Conservation (phyloP, 2,113 vertebrate species). For the Gasterosteus nipponicus region DNA sequence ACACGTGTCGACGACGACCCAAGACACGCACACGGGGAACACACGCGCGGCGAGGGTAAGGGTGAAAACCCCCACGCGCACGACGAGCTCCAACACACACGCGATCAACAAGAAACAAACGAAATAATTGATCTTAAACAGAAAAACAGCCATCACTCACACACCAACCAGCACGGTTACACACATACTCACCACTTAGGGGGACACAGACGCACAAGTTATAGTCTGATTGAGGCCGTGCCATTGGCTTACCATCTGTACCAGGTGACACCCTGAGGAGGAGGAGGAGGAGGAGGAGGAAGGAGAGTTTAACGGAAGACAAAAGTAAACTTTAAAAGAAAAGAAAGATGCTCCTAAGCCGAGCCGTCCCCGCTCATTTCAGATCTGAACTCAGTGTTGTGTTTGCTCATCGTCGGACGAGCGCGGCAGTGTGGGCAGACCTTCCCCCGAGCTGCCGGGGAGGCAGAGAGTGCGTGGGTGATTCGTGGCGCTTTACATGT, state of each 20-base stretch:
- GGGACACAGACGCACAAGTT: conserved; percentile 33
- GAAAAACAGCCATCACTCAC: conserved; percentile 40
- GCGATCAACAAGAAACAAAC: conserved; percentile 28
- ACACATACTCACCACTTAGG: conserved; percentile 13
- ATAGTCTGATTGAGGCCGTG: conserved; percentile 57
- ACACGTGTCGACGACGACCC: conserved; percentile 24
- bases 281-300: conserved; percentile 27
- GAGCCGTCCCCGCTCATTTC: conserved; percentile 18
- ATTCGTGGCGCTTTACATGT: conserved; percentile 25
- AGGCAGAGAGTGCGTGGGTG: conserved; percentile 23
- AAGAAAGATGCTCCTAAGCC: conserved; percentile 33
- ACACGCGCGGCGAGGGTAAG: conserved; percentile 11
- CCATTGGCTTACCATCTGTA: conserved; percentile 67
- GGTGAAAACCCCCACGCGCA: conserved; percentile 13
- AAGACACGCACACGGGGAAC: conserved; percentile 4
- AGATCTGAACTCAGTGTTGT: conserved; percentile 38
- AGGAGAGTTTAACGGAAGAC: conserved; percentile 17
- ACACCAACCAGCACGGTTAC: conserved; percentile 28
- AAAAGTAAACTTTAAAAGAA: conserved; percentile 13
- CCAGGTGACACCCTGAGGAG: conserved; percentile 62
- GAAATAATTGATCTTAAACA: conserved; percentile 52
- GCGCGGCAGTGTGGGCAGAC: conserved; percentile 20
- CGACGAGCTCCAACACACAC: conserved; percentile 32
- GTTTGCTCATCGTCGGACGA: conserved; percentile 12
- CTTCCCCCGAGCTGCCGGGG: neutral